Evolutionary conservation across 1,140 invertebrate genomes (phyloP).

Genomic region (Bombus cullumanus): DNA sequence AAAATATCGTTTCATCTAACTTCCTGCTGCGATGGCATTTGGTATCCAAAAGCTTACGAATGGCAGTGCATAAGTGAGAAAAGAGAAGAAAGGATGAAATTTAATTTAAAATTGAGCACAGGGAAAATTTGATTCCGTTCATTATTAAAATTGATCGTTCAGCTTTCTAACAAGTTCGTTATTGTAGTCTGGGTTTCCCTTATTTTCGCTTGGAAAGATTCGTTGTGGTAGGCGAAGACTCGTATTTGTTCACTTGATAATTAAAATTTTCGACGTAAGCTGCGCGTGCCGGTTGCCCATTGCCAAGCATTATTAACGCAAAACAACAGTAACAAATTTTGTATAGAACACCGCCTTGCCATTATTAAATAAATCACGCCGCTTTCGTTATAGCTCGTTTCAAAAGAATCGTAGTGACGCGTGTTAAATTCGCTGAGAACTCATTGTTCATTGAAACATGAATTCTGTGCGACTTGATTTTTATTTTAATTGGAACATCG

Average conservation of each 20-base stretch:
- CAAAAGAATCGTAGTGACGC: neutral
- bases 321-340: conserved; percentile 11
- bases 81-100: neutral
- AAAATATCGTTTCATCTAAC: too few species aligned
- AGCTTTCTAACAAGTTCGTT: neutral
- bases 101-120: neutral
- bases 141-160: neutral
- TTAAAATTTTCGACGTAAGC: neutral
- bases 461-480: neutral
- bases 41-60: neutral
- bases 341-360: neutral
- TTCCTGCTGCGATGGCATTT: too few species aligned
- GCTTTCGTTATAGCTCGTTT: neutral
- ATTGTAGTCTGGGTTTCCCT: too few species aligned
- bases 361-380: neutral
- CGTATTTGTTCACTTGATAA: neutral
- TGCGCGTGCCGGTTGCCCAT: neutral
- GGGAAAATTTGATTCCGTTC: neutral
- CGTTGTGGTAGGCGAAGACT: neutral
- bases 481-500: neutral
- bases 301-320: neutral
- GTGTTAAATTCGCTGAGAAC: neutral
- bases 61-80: neutral
- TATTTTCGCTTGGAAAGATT: neutral
- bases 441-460: neutral